Evolutionary conservation across 2,113 vertebrate genomes (phyloP), one percentile per base, ranked within the genome.

Genomic region (Oenanthe oenanthe): DNA sequence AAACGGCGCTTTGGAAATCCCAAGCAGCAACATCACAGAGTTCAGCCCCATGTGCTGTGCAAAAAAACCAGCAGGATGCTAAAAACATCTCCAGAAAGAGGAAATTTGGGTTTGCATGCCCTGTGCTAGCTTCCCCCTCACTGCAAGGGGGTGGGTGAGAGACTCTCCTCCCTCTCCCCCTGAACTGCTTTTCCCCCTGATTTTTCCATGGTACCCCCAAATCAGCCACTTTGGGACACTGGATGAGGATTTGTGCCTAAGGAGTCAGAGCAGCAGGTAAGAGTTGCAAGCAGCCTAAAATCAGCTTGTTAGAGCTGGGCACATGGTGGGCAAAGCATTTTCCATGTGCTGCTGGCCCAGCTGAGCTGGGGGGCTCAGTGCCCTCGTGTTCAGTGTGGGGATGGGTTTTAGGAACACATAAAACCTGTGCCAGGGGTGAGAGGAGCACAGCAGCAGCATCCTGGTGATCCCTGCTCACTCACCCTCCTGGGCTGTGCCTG

Each of bases 61-160:
- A 67, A 84, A 91, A 91, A 92, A 88, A 75, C 4, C 65, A 71
- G 58, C 75, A n/a, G 34, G 22, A 17, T 67, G 66, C 89, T 94
- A 88, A 96, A 96, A 96, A 93, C 40, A n/a, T 47, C 73, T 65
- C 54, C 85, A 87, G 70, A 93, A 93, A 93, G 95, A 94, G 97
- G 95, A 95, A 92, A 91, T 88, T 58, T 68, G 36, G 77, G 47
- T n/a, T 72, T 5, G 5, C 19, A 0, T 79, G 47, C 67, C 76
- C 56, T 65, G 34, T 3, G 3, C 79, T 79, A 22, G 9, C 92
- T 94, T 92, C 91, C 88, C 70, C 70, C 88, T 62, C 7, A 1
- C 75, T 22, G 3, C 1, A 1, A 60, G 48, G 61, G 43, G 29
- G 50, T 38, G 58, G 61, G 66, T 51, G 70, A 4, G 14, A 82